These are phyloP conservation scores for Calycopis cecrops DNA, from an alignment of 1,140 invertebrate genomes.

Conservation along the genomic window DNA sequence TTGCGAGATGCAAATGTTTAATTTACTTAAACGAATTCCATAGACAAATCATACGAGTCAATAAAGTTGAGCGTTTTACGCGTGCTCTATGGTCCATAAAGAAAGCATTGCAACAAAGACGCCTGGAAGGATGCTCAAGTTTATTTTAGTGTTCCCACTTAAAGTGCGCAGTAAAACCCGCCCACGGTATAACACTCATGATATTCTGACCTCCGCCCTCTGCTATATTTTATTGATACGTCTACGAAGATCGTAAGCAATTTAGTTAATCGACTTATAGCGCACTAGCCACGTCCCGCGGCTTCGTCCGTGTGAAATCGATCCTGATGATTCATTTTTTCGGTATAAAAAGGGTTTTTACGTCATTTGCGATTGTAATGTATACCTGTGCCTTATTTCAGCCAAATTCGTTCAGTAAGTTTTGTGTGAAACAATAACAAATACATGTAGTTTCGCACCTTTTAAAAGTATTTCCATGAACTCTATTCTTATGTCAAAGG, in stretches of 20 bases:
- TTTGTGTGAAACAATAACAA: too few species aligned
- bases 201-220: constrained; percentile 62
- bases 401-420: too few species aligned
- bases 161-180: constrained; percentile 60
- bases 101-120: constrained; percentile 50
- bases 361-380: too few species aligned
- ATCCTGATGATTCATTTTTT: too few species aligned
- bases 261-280: constrained; percentile 9
- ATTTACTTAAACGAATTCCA: too few species aligned
- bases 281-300: neutral
- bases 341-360: too few species aligned
- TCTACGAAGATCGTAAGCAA: constrained; percentile 14
- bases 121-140: constrained; percentile 43
- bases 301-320: too few species aligned
- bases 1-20: too few species aligned
- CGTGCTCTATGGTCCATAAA: constrained; percentile 51
- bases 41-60: constrained; percentile 4
- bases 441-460: too few species aligned
- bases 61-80: constrained; percentile 52
- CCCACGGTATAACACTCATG: constrained; percentile 56
- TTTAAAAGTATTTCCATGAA: too few species aligned
- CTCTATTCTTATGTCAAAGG: too few species aligned
- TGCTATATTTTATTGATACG: constrained; percentile 27
- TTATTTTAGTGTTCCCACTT: constrained; percentile 57
- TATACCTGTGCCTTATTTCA: too few species aligned